These are phyloP conservation scores for Periplaneta americana DNA, from an alignment of 1,140 invertebrate genomes.

Conservation along the genomic window DNA sequence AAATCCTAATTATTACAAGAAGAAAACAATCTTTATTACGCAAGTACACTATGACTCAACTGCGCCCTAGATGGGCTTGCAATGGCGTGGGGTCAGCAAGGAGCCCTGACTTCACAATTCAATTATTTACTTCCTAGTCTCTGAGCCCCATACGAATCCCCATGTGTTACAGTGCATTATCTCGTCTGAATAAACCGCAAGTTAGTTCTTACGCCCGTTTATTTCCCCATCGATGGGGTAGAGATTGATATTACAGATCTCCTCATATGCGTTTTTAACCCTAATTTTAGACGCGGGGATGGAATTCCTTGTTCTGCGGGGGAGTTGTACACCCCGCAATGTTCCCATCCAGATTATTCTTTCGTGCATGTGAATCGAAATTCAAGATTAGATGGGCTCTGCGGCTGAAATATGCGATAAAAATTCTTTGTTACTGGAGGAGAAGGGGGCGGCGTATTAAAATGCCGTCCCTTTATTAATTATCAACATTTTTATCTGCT, in stretches of 20 bases:
- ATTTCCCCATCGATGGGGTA: too few relatives aligned
- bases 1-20: too few relatives aligned
- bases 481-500: neutral
- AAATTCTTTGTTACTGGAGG: neutral
- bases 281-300: neutral
- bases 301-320: neutral
- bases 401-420: conserved; percentile 1
- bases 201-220: too few relatives aligned
- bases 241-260: neutral
- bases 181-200: too few relatives aligned
- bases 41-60: too few relatives aligned
- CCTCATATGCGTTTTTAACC: neutral
- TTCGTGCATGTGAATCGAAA: neutral
- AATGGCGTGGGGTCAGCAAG: too few relatives aligned
- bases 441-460: neutral
- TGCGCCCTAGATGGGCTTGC: too few relatives aligned
- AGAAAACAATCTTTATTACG: too few relatives aligned
- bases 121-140: too few relatives aligned
- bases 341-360: neutral
- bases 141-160: too few relatives aligned
- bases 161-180: too few relatives aligned
- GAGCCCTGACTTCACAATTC: too few relatives aligned
- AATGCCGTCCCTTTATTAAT: neutral
- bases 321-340: neutral
- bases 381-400: neutral